Base-by-base conservation (phyloP, 2,113 vertebrate genomes). In the Indri indri region DNA sequence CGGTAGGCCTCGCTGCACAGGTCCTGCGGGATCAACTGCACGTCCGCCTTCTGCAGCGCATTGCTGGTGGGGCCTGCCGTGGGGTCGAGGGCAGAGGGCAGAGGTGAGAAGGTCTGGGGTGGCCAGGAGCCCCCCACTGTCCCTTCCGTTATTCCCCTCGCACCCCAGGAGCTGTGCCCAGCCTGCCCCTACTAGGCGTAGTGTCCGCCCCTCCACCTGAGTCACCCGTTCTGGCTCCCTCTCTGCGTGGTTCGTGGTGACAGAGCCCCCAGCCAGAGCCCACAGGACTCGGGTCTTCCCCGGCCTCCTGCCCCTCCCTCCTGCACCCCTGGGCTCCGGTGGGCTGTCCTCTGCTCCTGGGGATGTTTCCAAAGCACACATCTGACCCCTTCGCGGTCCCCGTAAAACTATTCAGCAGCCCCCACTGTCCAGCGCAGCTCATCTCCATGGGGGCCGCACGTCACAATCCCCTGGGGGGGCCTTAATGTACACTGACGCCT, bases 21-120 rank as follows among this genome's bases (percentile, higher is more conserved):
- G 37, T 99, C 99, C 96, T 99, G 99, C 0, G 99, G 99, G 94
- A 99, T 98, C 92, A 99, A 98, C 70, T 98, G 99, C 63, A 99
- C 99, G 0, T 99, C 99, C 52, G 99, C 99, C 91, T 99, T 99
- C 98, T 99, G 99, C 59, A 99, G 98, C 20, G 98, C 79, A 0
- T 99, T 99, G 97, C 99, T 99, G 87, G 95, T 95, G 12, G 97
- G 97, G 12, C 99, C 99, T 99, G 96, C 47, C n/a, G 0, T 0
- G 25, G 9, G 65, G n/a, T 90, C 6, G 1, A 22, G 37, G 74
- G 18, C 74, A 12, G 45, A 50, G 59, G 86, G 42, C 37, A 40
- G 76, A 18, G 37, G 22, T 81, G 23, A 84, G 34, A 18, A 5
- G 59, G 6, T 17, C 4, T 0, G 3, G 17, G 47, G 32, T 7